Conservation (phyloP, 2,113 vertebrate species). For the Oncorhynchus mykiss region DNA sequence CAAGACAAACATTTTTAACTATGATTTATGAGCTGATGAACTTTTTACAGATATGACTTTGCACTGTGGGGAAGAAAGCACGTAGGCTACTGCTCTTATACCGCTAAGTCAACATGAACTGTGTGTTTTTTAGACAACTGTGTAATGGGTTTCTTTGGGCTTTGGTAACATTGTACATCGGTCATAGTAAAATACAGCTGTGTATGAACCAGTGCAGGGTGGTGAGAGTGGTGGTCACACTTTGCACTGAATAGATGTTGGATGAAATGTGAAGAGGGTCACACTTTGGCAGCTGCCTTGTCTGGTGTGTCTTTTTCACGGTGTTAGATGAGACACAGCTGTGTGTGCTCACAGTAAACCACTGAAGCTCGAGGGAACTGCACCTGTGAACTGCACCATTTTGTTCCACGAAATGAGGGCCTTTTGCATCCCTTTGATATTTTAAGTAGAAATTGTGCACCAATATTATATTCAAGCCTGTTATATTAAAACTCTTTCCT, state of each 20-base stretch:
- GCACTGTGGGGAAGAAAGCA: not conserved
- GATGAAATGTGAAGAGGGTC: constrained; percentile 7
- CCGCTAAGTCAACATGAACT: not conserved
- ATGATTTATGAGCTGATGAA: constrained; percentile 62
- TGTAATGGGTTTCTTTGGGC: not conserved
- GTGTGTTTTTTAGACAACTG: constrained; percentile 6
- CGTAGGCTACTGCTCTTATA: not conserved
- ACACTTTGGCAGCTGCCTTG: constrained; percentile 43
- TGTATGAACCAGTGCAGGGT: no score
- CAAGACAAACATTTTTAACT: constrained; percentile 64
- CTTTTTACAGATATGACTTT: constrained; percentile 3
- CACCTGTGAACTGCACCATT: constrained; percentile 60
- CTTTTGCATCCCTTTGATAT: no score
- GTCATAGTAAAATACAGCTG: no score
- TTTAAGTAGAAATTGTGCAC: no score
- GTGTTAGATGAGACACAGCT: constrained; percentile 57
- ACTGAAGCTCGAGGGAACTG: constrained; percentile 62
- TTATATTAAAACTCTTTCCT: no score
- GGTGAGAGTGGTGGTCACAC: not conserved
- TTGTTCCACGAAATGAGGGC: no score
- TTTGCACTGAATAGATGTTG: not conserved
- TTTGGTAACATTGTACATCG: no score
- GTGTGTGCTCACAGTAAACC: constrained; percentile 60
- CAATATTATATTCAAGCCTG: no score
- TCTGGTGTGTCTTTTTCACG: constrained; percentile 36